phyloP scores from a whole-genome alignment of 2,888 invertebrate species.

The Nomada hirtipes region DNA sequence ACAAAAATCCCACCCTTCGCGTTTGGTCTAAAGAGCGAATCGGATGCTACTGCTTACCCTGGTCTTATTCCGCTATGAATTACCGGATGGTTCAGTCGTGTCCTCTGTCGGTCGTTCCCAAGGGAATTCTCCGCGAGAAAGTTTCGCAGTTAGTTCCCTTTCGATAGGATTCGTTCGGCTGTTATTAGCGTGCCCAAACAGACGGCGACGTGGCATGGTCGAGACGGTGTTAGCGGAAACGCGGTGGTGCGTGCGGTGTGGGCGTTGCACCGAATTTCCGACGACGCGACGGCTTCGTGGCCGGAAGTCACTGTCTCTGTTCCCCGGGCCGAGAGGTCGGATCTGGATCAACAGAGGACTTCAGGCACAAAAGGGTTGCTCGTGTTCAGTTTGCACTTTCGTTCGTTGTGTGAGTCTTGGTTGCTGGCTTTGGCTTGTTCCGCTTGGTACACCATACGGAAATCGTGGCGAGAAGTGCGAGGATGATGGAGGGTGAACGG shows the following conservation, averaged over 20 bases:
- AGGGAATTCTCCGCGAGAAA: slow-evolving; percentile 24
- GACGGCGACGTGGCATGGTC: slow-evolving; percentile 1
- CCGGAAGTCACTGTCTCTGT: slow-evolving; percentile 31
- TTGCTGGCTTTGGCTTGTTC: slow-evolving; percentile 6
- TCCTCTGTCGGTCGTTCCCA: neutral
- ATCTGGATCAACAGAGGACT: slow-evolving; percentile 24
- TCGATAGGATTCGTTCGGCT: slow-evolving; percentile 6
- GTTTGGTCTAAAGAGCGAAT: slow-evolving; percentile 3
- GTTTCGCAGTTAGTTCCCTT: slow-evolving; percentile 2
- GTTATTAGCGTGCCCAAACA: slow-evolving; percentile 49
- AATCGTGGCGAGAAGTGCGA: too few relatives aligned
- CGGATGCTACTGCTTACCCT: slow-evolving; percentile 33
- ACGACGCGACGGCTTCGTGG: slow-evolving; percentile 21
- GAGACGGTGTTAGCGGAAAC: neutral
- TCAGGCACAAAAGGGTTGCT: neutral
- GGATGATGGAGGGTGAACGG: neutral
- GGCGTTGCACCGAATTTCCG: slow-evolving; percentile 33
- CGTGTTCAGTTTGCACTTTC: slow-evolving; percentile 6
- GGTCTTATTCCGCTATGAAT: slow-evolving; percentile 45
- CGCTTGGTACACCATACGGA: neutral
- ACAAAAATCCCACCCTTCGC: neutral
- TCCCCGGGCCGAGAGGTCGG: slow-evolving; percentile 19
- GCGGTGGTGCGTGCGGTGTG: slow-evolving; percentile 14
- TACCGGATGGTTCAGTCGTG: slow-evolving; percentile 17
- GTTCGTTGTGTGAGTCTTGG: neutral